A percentile compares a stretch with the other conserved stretches of the same genome.
Conservation (phyloP, 2,113 vertebrate genomes). For the Vicugna pacos region DNA sequence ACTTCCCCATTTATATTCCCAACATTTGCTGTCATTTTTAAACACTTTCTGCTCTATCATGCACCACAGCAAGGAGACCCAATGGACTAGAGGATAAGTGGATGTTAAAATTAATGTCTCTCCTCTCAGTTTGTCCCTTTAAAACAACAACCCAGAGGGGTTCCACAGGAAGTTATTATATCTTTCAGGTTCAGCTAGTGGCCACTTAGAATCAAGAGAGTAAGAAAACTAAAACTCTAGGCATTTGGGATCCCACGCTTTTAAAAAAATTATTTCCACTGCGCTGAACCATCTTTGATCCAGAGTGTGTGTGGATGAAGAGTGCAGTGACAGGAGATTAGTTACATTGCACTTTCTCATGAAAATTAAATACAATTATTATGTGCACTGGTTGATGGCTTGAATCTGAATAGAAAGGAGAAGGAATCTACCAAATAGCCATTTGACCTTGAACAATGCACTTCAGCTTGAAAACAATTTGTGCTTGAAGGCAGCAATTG, state of each 20-base stretch:
- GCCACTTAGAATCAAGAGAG: neutral
- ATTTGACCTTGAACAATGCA: constrained; percentile 8
- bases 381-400: neutral
- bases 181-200: neutral
- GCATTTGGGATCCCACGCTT: neutral
- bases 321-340: neutral
- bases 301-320: neutral
- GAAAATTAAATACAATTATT: neutral
- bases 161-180: neutral
- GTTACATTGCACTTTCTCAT: neutral
- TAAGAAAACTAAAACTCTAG: neutral
- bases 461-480: neutral
- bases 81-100: neutral
- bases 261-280: neutral
- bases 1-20: accelerated
- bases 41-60: neutral
- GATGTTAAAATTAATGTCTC: neutral
- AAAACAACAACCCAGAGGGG: neutral
- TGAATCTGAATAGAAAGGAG: constrained; percentile 15
- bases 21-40: neutral
- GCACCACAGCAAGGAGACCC: neutral
- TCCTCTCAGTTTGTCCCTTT: neutral
- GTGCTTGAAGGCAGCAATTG: neutral
- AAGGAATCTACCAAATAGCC: neutral
- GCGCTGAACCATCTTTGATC: neutral